Evolutionary conservation across 1,140 invertebrate species (phyloP).

Genomic region (Drosophila grimshawi): DNA sequence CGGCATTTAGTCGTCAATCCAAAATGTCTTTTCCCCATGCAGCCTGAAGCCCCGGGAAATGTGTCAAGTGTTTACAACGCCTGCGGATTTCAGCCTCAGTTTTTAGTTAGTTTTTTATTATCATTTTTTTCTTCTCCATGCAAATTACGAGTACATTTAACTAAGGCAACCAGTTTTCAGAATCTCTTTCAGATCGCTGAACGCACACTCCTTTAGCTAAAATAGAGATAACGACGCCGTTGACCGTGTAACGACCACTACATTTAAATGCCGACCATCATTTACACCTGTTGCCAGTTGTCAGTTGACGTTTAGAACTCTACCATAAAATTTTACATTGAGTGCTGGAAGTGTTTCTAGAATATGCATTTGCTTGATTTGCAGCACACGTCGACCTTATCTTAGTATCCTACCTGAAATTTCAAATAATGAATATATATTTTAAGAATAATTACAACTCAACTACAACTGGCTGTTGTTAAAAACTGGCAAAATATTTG

Average conservation of each 20-base stretch:
- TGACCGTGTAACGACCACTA: slow-evolving; percentile 27
- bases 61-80: slow-evolving; percentile 68
- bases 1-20: slow-evolving; percentile 9
- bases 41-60: slow-evolving; percentile 45
- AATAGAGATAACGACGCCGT: slow-evolving; percentile 24
- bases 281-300: slow-evolving; percentile 60
- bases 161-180: slow-evolving; percentile 61
- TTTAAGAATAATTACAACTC: too few species aligned
- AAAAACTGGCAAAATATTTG: too few species aligned
- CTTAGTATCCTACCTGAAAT: too few species aligned
- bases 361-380: slow-evolving; percentile 1
- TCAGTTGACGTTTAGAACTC: slow-evolving; percentile 2
- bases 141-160: slow-evolving; percentile 67
- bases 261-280: slow-evolving; percentile 53
- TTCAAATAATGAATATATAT: too few species aligned
- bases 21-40: slow-evolving; percentile 48
- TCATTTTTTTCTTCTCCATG: slow-evolving; percentile 45
- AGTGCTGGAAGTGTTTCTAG: slow-evolving; percentile 18
- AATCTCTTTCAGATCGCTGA: slow-evolving; percentile 51
- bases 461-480: too few species aligned
- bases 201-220: slow-evolving; percentile 39
- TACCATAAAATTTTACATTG: not conserved
- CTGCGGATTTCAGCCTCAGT: slow-evolving; percentile 39
- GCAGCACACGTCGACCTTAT: too few species aligned
- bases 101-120: slow-evolving; percentile 20